Percentiles rank a stretch among this genome's conserved stretches.
Evolutionary conservation across 2,797 vertebrate genomes (phyloP).

Genomic region (Champsocephalus esox): DNA sequence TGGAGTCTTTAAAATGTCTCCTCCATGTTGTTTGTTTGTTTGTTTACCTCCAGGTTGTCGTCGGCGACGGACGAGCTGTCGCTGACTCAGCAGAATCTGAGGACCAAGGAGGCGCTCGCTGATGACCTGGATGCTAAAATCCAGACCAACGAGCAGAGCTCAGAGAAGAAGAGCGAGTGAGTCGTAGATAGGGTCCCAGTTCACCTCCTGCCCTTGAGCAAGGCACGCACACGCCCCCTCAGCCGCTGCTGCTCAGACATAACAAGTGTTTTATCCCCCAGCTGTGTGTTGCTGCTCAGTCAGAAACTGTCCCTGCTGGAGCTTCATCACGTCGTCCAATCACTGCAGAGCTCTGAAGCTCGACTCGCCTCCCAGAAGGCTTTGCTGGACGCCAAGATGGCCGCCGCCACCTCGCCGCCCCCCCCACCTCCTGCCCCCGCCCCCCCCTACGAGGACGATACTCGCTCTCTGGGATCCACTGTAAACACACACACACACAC

Average conservation of each 20-base stretch:
- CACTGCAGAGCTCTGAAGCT: constrained; percentile 90
- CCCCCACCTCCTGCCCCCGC: constrained; percentile 53
- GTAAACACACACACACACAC: constrained; percentile 42
- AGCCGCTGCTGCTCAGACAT: too few species aligned
- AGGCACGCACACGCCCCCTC: too few species aligned
- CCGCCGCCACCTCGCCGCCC: constrained; percentile 70
- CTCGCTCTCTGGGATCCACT: constrained; percentile 93
- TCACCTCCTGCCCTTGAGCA: too few species aligned
- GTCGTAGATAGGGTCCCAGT: constrained; percentile 45
- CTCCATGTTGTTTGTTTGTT: not conserved
- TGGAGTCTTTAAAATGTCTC: too few species aligned
- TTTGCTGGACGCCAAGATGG: constrained; percentile 91
- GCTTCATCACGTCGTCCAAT: constrained; percentile 92
- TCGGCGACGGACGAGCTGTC: constrained; percentile 91
- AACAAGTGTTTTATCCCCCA: constrained; percentile 52
- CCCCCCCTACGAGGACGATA: constrained; percentile 92
- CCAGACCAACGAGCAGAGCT: constrained; percentile 87
- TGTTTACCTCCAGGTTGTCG: constrained; percentile 84
- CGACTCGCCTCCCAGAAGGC: constrained; percentile 92
- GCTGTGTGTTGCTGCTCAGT: constrained; percentile 92
- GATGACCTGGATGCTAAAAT: constrained; percentile 91
- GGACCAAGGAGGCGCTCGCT: constrained; percentile 90
- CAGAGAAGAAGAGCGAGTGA: constrained; percentile 94
- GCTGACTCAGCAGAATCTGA: constrained; percentile 91
- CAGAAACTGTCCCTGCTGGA: constrained; percentile 95